Conservation (phyloP, 2,113 vertebrate genomes). For the Halcyon malimbica region DNA sequence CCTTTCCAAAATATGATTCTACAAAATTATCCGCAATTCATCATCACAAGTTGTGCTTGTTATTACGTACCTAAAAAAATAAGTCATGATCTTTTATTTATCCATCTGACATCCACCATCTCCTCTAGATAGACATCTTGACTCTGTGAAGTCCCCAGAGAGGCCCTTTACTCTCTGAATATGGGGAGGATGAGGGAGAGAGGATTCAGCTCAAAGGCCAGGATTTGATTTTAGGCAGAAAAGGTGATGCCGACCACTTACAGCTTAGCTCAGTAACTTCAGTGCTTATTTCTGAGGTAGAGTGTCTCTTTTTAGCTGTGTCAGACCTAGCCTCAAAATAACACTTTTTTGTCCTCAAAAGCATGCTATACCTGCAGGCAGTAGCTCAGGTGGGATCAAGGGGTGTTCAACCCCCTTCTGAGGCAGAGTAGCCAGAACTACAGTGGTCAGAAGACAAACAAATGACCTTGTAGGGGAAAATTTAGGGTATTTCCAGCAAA, state of each 20-base stretch:
- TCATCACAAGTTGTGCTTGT: not conserved
- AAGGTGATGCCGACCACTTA: not conserved
- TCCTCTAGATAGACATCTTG: not conserved
- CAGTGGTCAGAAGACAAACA: not conserved
- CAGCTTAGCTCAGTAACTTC: not conserved
- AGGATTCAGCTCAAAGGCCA: not conserved
- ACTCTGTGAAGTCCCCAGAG: not conserved
- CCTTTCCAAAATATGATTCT: not conserved
- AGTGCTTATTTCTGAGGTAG: rapidly evolving
- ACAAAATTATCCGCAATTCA: not conserved
- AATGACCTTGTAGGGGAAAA: not conserved
- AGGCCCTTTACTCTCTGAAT: not conserved
- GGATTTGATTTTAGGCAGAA: not conserved
- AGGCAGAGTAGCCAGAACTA: not conserved
- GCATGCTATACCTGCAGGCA: not conserved
- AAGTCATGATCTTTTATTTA: not conserved
- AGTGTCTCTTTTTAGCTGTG: not conserved
- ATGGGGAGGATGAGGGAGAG: not conserved
- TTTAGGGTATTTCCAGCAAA: not conserved
- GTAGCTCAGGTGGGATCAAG: not conserved
- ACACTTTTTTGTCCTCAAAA: not conserved
- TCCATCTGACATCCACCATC: not conserved
- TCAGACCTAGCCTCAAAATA: not conserved
- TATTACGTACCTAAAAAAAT: not conserved
- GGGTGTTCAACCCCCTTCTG: not conserved